Evolutionary conservation across 2,888 invertebrate genomes (phyloP).

Genomic region (Ommatoiulus sabulosus): DNA sequence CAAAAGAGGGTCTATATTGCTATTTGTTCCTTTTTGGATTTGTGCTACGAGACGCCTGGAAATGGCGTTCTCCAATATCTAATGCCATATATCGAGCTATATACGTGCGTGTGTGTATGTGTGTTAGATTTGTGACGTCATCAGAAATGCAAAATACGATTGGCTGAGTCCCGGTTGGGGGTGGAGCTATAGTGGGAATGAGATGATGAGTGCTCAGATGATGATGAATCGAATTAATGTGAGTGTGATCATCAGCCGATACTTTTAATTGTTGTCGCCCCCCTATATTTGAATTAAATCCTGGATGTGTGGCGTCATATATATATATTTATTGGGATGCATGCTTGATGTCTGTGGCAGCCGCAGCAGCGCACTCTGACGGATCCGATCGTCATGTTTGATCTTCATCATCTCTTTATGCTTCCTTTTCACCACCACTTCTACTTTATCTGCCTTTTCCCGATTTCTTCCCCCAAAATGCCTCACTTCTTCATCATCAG

Average conservation of each 20-base stretch:
- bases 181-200: constrained; percentile 49
- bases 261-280: constrained; percentile 40
- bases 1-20: neutral
- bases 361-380: constrained; percentile 48
- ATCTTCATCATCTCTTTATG: constrained; percentile 52
- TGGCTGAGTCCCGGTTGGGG: constrained; percentile 51
- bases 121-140: constrained; percentile 48
- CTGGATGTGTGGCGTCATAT: constrained; percentile 52
- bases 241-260: constrained; percentile 41
- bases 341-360: constrained; percentile 33
- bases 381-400: constrained; percentile 50
- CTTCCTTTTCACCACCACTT: constrained; percentile 20
- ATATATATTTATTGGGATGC: constrained; percentile 18
- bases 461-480: constrained; percentile 36
- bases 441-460: neutral
- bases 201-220: constrained; percentile 52
- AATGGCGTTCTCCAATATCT: neutral
- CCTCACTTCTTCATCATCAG: constrained; percentile 32
- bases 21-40: neutral
- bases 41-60: neutral
- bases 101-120: constrained; percentile 47
- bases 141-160: constrained; percentile 47
- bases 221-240: constrained; percentile 50
- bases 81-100: neutral
- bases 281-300: constrained; percentile 38